phyloP scores from a whole-genome alignment of 2,888 invertebrate species.

The Papilio gigon region DNA sequence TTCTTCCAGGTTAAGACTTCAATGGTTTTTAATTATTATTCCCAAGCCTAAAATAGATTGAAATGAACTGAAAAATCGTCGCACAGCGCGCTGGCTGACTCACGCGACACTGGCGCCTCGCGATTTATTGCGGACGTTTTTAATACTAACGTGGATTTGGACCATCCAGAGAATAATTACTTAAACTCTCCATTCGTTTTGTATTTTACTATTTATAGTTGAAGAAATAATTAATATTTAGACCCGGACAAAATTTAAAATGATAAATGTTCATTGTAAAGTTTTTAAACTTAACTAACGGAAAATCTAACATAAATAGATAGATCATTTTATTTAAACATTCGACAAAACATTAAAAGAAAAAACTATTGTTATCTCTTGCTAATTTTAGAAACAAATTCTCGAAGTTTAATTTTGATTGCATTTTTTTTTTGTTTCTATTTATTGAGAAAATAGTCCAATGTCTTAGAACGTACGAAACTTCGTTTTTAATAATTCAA shows the following conservation, averaged over 20 bases:
- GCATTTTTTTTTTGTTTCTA: neutral
- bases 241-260: neutral
- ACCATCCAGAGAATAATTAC: constrained; percentile 50
- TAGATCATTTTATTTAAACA: neutral
- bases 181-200: constrained; percentile 43
- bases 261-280: too few species aligned
- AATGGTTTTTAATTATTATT: constrained; percentile 32
- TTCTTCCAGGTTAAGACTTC: neutral
- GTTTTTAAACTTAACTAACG: neutral
- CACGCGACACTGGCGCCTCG: constrained; percentile 69
- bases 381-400: neutral
- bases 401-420: neutral
- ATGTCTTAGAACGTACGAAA: neutral
- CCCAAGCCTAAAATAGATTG: constrained; percentile 53
- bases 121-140: constrained; percentile 67
- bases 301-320: neutral
- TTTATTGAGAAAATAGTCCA: neutral
- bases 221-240: constrained; percentile 5
- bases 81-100: constrained; percentile 60
- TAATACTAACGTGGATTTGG: constrained; percentile 56
- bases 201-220: constrained; percentile 4
- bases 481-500: neutral
- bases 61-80: constrained; percentile 53
- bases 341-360: neutral
- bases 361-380: neutral